Base-by-base conservation (phyloP, 2,113 vertebrate genomes). In the Oreochromis tanganicae region DNA sequence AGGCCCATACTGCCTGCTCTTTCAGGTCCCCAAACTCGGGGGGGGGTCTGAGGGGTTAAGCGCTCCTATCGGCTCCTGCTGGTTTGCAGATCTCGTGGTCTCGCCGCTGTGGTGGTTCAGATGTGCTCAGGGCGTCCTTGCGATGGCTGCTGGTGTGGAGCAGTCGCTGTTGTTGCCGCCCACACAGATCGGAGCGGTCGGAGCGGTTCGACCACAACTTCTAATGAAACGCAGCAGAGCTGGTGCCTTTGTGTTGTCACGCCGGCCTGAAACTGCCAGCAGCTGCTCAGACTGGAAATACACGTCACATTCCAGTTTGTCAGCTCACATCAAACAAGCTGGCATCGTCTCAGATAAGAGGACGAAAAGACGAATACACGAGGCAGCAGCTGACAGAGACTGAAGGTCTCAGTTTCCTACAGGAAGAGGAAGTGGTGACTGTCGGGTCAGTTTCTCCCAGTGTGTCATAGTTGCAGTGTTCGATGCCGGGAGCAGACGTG, bases 1-100 rank as follows among this genome's bases (percentile, higher is more conserved):
- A 5, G 12, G n/a, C 66, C 24, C 1, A 3, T 2, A 0, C 59
- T 41, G 10, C 10, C 34, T 21, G 63, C n/a, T 71, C 10, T 5
- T 71, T 68, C 63, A 21, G 61, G 12, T 14, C n/a, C 7, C n/a
- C 36, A 41, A 0, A 24, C 36, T 9, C 1, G 2, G 36, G 17
- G 24, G 17, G 24, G 34, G 19, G 34, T 66, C 34, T 68, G 63
- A 41, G n/a, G 61, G 32, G 0, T 41, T 19, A 13, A 0, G 7
- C 12, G 12, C n/a, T 24, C 10, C 17, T 1, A 5, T 3, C 7
- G 4, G 5, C 19, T 68, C 66, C 66, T 71, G 66, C n/a, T 14
- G n/a, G 14, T 8, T 34, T 34, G 7, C 1, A 5, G 41, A 9
- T 48, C 24, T 48, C 2, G 0, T 1, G 14, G 14, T 11, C 41